Percentiles rank a stretch among this genome's conserved stretches.
These are phyloP conservation scores for Cydia amplana DNA, from an alignment of 1,140 invertebrate species.

Conservation along the genomic window DNA sequence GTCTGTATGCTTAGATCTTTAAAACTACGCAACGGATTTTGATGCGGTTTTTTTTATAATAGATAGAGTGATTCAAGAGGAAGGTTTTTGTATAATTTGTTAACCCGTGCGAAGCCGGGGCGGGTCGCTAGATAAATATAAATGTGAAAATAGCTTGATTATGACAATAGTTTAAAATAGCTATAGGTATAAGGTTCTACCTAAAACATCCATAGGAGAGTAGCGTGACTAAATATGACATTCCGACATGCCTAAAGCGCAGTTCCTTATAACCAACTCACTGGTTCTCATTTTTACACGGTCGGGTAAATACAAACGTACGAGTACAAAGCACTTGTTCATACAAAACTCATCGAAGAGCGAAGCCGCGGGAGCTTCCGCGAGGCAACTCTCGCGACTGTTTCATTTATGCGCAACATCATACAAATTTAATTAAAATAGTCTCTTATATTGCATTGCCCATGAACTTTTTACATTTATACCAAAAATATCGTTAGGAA, in stretches of 20 bases:
- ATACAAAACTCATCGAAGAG: slow-evolving; percentile 16
- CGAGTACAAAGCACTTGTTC: slow-evolving; percentile 14
- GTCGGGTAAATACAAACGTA: slow-evolving; percentile 1
- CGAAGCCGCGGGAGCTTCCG: slow-evolving; percentile 36
- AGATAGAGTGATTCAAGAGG: too few relatives aligned
- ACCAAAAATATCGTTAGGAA: slow-evolving; percentile 45
- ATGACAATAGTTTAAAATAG: too few relatives aligned
- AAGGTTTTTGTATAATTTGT: too few relatives aligned
- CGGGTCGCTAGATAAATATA: too few relatives aligned
- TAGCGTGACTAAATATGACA: background rate
- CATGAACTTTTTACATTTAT: slow-evolving; percentile 48
- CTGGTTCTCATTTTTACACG: slow-evolving; percentile 15
- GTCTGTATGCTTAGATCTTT: too few relatives aligned
- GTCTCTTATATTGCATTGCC: slow-evolving; percentile 42
- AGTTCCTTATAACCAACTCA: slow-evolving; percentile 2
- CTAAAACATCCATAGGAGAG: background rate
- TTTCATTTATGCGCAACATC: slow-evolving; percentile 43
- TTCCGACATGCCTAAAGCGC: background rate
- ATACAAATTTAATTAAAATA: slow-evolving; percentile 57
- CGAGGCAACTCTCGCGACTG: slow-evolving; percentile 33
- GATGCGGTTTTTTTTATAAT: too few relatives aligned
- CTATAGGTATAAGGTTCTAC: too few relatives aligned
- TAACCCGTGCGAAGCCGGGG: too few relatives aligned
- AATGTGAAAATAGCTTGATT: too few relatives aligned
- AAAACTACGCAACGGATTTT: too few relatives aligned